Evolutionary conservation across 2,113 vertebrate genomes (phyloP), one percentile per base, ranked within the genome.

Genomic region (Crotalus helleri): DNA sequence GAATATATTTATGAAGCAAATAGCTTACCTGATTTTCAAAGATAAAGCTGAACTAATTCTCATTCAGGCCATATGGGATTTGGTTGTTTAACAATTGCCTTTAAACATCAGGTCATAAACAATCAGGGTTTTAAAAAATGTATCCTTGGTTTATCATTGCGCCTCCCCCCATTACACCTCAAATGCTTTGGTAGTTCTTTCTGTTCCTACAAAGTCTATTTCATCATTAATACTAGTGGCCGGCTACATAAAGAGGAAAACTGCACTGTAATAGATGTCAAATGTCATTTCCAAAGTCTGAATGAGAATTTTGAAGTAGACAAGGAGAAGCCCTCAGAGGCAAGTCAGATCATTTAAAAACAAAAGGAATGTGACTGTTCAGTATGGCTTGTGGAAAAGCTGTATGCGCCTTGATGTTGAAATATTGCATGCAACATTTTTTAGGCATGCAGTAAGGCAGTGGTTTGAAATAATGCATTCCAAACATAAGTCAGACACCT

Each of bases 301-400:
- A 19, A 55, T 90, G 94, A 89, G 15, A 58, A 74, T 92, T 93
- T 88, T 94, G 59, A 26, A 92, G 90, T 85, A 92, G 87, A 90
- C 69, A 69, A 95, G 91, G 88, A 91, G 23, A 55, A n/a, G n/a
- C 26, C 58, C 53, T 8, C 89, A 90, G 92, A 94, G 29, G 23
- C 85, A 88, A 74, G 61, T 59, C 85, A 54, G n/a, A 69, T 23
- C 54, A 29, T 19, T 61, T 26, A 69, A 51, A 15, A 26, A 3
- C 9, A 64, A 88, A 93, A 93, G 87, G 74, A 39, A 21, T 81
- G 86, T 1, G 39, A 17, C 94, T 90, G 92, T 92, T 89, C 23
- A 88, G 87, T 49, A 55, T 46, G 11, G 29, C 7, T 33, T 55
- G 58, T 90, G 59, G 51, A 90, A 95, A 93, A 93, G 88, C 0